Conservation (phyloP, 1,140 invertebrate genomes). For the Chironomus tepperi region DNA sequence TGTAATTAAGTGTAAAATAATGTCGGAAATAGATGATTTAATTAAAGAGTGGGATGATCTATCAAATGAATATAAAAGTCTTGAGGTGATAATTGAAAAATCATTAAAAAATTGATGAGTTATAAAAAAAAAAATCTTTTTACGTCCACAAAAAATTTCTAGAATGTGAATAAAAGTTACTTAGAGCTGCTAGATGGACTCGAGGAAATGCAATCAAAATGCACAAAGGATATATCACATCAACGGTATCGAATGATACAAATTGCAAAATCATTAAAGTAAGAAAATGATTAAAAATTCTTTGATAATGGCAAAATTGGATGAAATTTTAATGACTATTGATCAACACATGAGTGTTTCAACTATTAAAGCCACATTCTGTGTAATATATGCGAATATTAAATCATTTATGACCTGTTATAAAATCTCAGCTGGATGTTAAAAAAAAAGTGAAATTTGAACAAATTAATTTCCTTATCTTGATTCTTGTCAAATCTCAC, state of each 20-base stretch:
- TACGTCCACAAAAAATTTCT: constrained; percentile 33
- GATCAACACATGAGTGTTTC: constrained; percentile 27
- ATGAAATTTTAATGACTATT: constrained; percentile 33
- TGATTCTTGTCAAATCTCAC: too few relatives aligned
- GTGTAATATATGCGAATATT: background rate
- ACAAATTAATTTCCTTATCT: too few relatives aligned
- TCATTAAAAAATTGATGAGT: background rate
- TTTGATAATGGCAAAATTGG: background rate
- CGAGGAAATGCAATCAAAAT: constrained; percentile 74
- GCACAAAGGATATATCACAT: constrained; percentile 77
- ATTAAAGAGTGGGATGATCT: constrained; percentile 60
- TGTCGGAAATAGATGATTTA: constrained; percentile 34
- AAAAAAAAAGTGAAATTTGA: too few relatives aligned
- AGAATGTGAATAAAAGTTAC: constrained; percentile 76
- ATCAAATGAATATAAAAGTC: constrained; percentile 49
- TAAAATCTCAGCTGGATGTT: too few relatives aligned
- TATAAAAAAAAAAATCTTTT: constrained; percentile 27
- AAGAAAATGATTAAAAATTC: constrained; percentile 46
- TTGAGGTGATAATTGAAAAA: constrained; percentile 46
- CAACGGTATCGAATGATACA: constrained; percentile 80
- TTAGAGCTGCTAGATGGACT: constrained; percentile 74
- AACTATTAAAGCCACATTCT: constrained; percentile 26
- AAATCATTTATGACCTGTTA: too few relatives aligned
- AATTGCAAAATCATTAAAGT: constrained; percentile 68
- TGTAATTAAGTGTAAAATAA: background rate